Percentiles rank a stretch among this genome's conserved stretches.
These are phyloP conservation scores for Mormyrus hasselquistii DNA, from an alignment of 2,797 vertebrate genomes.

Conservation along the genomic window DNA sequence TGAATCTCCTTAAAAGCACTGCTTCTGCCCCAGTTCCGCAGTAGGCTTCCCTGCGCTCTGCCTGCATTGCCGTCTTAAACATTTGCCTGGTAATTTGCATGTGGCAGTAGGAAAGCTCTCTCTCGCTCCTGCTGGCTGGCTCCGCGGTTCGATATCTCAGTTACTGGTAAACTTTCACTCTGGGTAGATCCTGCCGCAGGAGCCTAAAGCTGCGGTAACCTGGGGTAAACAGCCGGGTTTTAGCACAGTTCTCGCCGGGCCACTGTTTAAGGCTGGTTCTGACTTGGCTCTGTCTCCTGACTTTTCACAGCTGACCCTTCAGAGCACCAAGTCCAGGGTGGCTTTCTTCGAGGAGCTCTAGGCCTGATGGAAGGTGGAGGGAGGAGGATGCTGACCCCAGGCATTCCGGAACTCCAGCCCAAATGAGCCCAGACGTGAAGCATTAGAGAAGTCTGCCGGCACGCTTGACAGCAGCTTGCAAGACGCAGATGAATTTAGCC, in stretches of 20 bases:
- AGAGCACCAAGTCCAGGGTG: conserved; percentile 91
- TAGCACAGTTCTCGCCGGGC: not conserved
- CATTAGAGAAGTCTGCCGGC: not conserved
- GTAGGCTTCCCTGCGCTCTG: not conserved
- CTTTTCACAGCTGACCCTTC: conserved; percentile 80
- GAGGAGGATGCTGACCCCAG: not conserved
- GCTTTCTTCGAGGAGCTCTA: conserved; percentile 95
- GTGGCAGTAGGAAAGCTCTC: too few species aligned
- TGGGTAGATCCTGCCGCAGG: not conserved
- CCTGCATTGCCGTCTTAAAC: not conserved
- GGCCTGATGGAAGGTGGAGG: conserved; percentile 21
- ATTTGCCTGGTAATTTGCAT: not conserved
- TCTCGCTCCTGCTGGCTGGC: not conserved
- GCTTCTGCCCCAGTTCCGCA: not conserved
- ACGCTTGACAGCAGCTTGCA: not conserved
- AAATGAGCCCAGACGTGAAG: not conserved
- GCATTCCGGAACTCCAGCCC: not conserved
- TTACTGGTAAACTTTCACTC: not conserved
- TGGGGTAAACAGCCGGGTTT: not conserved
- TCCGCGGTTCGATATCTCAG: not conserved
- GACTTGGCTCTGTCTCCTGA: not conserved
- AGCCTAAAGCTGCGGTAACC: not conserved
- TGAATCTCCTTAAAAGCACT: not conserved
- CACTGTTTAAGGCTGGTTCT: not conserved
- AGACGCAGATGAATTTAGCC: not conserved